Percentiles rank a stretch among this genome's conserved stretches.
Evolutionary conservation across 2,797 vertebrate species (phyloP).

Genomic region (Lutjanus argentimaculatus): DNA sequence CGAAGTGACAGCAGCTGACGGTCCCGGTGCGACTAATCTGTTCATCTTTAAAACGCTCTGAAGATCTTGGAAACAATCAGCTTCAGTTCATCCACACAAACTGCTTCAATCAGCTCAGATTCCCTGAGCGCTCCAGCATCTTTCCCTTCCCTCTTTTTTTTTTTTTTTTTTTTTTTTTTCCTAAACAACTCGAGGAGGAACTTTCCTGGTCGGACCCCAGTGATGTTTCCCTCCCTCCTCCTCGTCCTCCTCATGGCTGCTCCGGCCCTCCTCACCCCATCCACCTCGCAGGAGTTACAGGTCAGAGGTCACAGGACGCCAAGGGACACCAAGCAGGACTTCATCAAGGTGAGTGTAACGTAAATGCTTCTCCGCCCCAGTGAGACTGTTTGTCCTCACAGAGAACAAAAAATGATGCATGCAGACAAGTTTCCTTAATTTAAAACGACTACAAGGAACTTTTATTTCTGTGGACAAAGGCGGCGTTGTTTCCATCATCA

Average conservation of each 20-base stretch:
- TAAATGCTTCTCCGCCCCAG: too few species aligned
- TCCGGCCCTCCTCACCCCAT: conserved; percentile 55
- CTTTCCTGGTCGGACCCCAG: neutral
- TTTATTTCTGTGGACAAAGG: too few species aligned
- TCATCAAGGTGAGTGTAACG: conserved; percentile 69
- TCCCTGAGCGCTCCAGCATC: neutral
- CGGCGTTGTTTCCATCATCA: too few species aligned
- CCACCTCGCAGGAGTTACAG: conserved; percentile 53
- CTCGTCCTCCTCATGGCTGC: conserved; percentile 66
- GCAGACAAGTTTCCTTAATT: too few species aligned
- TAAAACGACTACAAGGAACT: too few species aligned
- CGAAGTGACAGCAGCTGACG: conserved; percentile 5
- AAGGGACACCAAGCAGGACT: conserved; percentile 58
- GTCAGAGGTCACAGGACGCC: conserved; percentile 60
- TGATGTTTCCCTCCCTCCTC: conserved; percentile 62
- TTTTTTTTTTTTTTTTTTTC: neutral
- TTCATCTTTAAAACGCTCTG: neutral
- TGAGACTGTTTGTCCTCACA: too few species aligned
- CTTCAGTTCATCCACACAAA: neutral
- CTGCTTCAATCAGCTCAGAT: neutral
- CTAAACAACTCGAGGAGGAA: conserved; percentile 18
- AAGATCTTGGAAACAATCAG: neutral
- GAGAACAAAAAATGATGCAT: too few species aligned
- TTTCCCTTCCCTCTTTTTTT: conserved; percentile 6
- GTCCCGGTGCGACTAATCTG: neutral